phyloP scores from a whole-genome alignment of 2,113 vertebrate genomes.

The Sarotherodon lohbergeri region DNA sequence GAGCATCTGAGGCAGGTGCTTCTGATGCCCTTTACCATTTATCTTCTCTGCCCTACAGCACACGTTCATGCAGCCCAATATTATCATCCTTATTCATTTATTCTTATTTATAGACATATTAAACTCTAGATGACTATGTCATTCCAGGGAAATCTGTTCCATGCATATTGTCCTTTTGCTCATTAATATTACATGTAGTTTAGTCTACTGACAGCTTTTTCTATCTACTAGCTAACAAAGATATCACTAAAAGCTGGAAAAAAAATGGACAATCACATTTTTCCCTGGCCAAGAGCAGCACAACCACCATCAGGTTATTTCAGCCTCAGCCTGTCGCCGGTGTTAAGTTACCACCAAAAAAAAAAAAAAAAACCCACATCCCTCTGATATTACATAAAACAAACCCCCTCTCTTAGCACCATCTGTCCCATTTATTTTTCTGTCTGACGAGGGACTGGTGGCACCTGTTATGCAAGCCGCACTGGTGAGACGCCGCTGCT shows the following conservation, averaged over 20 bases:
- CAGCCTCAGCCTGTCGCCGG: not conserved
- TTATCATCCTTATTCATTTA: not conserved
- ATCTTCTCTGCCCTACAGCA: not conserved
- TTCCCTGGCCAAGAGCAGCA: not conserved
- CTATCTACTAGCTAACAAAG: not conserved
- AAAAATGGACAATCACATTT: not conserved
- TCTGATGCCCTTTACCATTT: slow-evolving; percentile 13
- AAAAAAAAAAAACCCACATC: accelerated
- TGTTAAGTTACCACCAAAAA: too few species aligned
- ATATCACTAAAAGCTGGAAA: not conserved
- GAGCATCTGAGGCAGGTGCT: slow-evolving; percentile 17
- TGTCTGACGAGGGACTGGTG: not conserved
- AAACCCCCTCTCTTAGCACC: not conserved
- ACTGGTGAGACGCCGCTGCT: not conserved
- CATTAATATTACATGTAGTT: not conserved
- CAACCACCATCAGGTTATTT: not conserved
- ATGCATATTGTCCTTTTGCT: not conserved
- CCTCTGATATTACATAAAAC: slow-evolving; percentile 18
- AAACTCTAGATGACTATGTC: not conserved
- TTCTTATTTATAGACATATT: not conserved
- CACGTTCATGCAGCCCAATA: not conserved
- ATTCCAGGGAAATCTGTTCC: not conserved
- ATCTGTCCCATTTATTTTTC: slow-evolving; percentile 16
- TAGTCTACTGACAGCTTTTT: not conserved
- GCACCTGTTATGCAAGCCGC: slow-evolving; percentile 28